phyloP scores from a whole-genome alignment of 2,797 vertebrate species.

The Sciurus vulgaris region DNA sequence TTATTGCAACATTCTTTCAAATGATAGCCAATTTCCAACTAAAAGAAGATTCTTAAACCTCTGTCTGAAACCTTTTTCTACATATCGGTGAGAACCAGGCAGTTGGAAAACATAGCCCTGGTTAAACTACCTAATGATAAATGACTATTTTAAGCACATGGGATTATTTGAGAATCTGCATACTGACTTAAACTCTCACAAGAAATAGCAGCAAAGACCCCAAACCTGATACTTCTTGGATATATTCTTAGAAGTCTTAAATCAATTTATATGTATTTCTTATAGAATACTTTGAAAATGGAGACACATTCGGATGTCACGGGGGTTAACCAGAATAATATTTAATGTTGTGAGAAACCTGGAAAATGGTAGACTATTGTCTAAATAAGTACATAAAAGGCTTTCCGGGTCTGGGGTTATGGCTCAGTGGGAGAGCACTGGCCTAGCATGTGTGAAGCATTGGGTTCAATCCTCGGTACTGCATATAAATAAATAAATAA shows the following conservation, averaged over 20 bases:
- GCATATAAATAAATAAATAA: too few species aligned
- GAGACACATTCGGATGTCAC: background rate
- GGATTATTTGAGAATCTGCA: constrained; percentile 64
- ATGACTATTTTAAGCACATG: constrained; percentile 67
- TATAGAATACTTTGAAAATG: constrained; percentile 41
- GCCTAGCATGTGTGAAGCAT: too few species aligned
- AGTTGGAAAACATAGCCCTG: constrained; percentile 64
- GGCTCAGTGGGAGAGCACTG: too few species aligned
- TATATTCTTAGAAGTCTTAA: constrained; percentile 37
- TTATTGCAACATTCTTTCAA: constrained; percentile 71
- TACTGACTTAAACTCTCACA: constrained; percentile 53
- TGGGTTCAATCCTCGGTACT: too few species aligned
- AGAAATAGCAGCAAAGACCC: constrained; percentile 43
- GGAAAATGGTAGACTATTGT: background rate
- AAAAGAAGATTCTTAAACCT: constrained; percentile 62
- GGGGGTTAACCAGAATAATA: background rate
- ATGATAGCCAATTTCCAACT: constrained; percentile 75
- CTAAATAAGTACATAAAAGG: background rate
- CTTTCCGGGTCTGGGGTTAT: background rate
- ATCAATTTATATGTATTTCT: constrained; percentile 13
- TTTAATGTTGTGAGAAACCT: constrained; percentile 49
- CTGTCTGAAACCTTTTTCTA: constrained; percentile 58
- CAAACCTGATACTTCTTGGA: constrained; percentile 22
- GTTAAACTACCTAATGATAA: constrained; percentile 73
- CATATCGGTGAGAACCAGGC: constrained; percentile 47